phyloP scores from a whole-genome alignment of 2,888 invertebrate species.

The Cremastinae sp. region DNA sequence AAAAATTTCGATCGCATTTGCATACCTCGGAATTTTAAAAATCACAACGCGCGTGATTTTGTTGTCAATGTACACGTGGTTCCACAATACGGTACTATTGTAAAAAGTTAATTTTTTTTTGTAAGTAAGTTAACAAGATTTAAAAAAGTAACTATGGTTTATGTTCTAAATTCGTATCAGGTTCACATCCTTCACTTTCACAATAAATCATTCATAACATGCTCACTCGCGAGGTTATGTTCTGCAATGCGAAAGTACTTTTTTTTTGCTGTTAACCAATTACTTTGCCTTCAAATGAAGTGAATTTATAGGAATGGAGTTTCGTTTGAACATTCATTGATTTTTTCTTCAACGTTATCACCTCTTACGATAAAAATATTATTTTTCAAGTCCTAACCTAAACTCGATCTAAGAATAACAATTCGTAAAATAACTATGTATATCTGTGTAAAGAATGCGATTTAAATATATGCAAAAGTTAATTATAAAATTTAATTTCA shows the following conservation, averaged over 20 bases:
- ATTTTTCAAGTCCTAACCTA: slow-evolving; percentile 19
- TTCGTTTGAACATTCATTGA: background rate
- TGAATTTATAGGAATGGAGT: background rate
- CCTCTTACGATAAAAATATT: background rate
- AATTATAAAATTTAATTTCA: too few relatives aligned
- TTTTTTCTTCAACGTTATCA: background rate
- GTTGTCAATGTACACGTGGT: slow-evolving; percentile 54
- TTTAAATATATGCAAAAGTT: too few relatives aligned
- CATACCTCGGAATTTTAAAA: slow-evolving; percentile 10
- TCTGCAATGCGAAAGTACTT: background rate
- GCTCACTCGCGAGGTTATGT: slow-evolving; percentile 34
- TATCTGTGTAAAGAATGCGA: too few relatives aligned
- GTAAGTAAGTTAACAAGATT: slow-evolving; percentile 13
- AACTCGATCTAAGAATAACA: too few relatives aligned
- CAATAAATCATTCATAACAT: background rate
- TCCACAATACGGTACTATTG: background rate
- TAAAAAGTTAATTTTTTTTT: slow-evolving; percentile 1
- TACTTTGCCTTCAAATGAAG: background rate
- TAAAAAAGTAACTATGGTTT: background rate
- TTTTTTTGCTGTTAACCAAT: background rate
- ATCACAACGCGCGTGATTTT: slow-evolving; percentile 38
- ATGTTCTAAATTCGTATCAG: background rate
- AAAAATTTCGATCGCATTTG: too few relatives aligned
- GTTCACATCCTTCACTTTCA: background rate
- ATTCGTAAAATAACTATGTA: too few relatives aligned